These are phyloP conservation scores for Gobionotothen gibberifrons DNA, from an alignment of 2,797 vertebrate species.

Conservation along the genomic window DNA sequence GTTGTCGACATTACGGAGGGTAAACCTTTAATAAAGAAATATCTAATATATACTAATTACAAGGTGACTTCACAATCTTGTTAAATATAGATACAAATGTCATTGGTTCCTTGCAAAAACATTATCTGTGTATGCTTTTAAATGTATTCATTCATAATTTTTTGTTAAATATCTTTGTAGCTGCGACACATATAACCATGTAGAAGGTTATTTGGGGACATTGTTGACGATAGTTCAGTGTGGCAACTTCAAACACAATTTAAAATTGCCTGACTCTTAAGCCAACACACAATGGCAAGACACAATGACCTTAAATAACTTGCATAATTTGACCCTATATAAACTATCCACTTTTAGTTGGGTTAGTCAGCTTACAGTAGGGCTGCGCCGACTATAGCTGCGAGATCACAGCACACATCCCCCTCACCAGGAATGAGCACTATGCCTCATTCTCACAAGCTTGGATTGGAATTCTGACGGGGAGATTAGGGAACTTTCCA, in stretches of 20 bases:
- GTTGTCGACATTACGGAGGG: conserved; percentile 1
- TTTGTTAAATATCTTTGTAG: not conserved
- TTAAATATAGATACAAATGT: not conserved
- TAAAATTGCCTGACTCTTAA: not conserved
- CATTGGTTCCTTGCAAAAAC: not conserved
- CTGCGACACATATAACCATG: not conserved
- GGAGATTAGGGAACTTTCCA: conserved; percentile 84
- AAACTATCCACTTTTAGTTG: not conserved
- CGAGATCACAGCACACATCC: conserved; percentile 48
- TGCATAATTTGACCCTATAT: not conserved
- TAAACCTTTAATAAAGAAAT: not conserved
- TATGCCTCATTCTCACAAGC: conserved; percentile 62
- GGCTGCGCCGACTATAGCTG: conserved; percentile 42
- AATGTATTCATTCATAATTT: no score
- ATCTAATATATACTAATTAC: not conserved
- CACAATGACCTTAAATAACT: conserved; percentile 1
- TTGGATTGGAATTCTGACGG: conserved; percentile 70
- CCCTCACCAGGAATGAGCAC: conserved; percentile 70
- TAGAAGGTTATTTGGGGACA: not conserved
- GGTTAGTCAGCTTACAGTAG: conserved; percentile 13
- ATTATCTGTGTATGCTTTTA: not conserved
- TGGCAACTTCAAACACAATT: not conserved
- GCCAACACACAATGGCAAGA: not conserved
- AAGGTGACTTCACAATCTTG: not conserved
- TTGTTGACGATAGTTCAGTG: not conserved